Base-by-base conservation (phyloP, 2,888 invertebrate genomes). In the Scaptomyza polygonia region DNA sequence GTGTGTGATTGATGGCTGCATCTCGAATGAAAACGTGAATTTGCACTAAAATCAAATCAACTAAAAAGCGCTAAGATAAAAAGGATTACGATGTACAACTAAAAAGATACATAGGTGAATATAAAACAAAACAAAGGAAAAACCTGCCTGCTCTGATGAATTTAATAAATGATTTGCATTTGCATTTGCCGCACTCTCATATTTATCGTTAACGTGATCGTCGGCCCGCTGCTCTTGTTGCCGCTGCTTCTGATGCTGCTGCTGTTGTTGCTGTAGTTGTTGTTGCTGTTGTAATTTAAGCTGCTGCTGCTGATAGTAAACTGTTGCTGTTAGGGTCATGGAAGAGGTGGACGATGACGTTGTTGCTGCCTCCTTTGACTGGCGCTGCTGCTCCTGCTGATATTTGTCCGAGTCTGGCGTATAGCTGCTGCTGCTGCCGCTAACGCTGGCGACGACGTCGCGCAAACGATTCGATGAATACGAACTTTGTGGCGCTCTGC, bases 61-160 rank as follows among this genome's bases (percentile, higher is more conserved):
- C 73, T 64, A 72, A 65, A 47, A 73, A 75, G 73, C 73, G 44
- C 77, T 67, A 67, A 53, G 32, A 11, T 14, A 61, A 12, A 12
- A 21, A 61, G 12, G 44, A 51, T 66, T 49, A 29, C 63, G 56
- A 49, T 36, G 44, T 57, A 71, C 48, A 72, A 61, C 56, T 54
- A 43, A 58, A 52, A 51, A 68, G 47, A 74, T 67, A 63, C 56
- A 74, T 67, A 63, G 54, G 55, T 61, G 49, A 63, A 58, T 40
- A 62, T 53, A 59, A 69, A 54, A n/a, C 40, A 49, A 69, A 70
- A 43, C 27, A 70, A 68, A 71, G 58, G 61, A 58, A 70, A 77
- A 88, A 88, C 88, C 89, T 88, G 88, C 89, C 88, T 88, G 84
- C 67, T 70, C 78, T 75, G 79, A 67, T 77, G 82, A 59, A 80